Conservation (phyloP, 2,113 vertebrate genomes). For the Podarcis cretensis region DNA sequence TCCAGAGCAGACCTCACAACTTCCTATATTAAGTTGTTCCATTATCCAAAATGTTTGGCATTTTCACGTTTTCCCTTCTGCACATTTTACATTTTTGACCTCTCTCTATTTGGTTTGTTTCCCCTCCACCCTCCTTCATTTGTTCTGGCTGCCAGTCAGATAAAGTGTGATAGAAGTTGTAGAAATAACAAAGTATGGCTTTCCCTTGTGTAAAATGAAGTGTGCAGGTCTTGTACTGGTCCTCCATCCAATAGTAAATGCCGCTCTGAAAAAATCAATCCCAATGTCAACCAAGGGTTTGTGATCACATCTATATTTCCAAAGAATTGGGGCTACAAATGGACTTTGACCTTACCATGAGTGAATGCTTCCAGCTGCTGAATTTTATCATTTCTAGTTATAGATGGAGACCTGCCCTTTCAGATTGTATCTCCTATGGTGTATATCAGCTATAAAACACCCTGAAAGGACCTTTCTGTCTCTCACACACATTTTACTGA, state of each 20-base stretch:
- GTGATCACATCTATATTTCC: background rate
- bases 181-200: constrained; percentile 17
- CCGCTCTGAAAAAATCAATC: background rate
- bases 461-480: no score
- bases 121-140: background rate
- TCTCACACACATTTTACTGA: constrained; percentile 48
- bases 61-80: background rate
- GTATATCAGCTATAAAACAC: no score
- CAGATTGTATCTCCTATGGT: no score
- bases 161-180: background rate
- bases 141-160: background rate
- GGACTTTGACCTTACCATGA: no score
- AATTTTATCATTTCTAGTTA: no score
- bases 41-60: background rate
- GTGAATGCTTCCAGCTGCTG: no score
- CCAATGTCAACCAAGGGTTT: background rate
- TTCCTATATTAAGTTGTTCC: background rate
- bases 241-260: background rate
- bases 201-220: constrained; percentile 8
- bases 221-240: background rate
- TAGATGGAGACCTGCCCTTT: no score
- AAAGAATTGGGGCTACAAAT: no score
- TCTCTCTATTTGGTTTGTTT: background rate
- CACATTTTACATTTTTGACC: background rate
- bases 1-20: background rate